Conservation (phyloP, 35 echinoderm and acorn worm genomes). For the Apostichopus parvimensis region DNA sequence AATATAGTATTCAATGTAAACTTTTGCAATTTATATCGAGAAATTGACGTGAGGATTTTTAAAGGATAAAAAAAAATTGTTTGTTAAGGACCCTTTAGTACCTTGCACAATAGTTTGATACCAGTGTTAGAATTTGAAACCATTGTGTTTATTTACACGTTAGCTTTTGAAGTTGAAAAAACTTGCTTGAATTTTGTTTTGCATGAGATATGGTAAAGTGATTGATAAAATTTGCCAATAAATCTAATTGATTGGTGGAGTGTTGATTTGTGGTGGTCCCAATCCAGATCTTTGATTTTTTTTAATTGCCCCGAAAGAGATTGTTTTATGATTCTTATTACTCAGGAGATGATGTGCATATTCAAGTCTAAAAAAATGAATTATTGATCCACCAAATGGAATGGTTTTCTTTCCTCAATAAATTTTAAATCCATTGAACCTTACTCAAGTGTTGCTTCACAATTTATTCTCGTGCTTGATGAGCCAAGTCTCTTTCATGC, state of each 20-base stretch:
- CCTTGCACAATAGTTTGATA: slow-evolving; percentile 5
- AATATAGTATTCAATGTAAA: no score
- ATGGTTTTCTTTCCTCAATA: slow-evolving; percentile 11
- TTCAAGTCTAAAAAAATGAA: slow-evolving; percentile 1
- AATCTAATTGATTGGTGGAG: not conserved
- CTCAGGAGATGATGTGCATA: slow-evolving; percentile 38
- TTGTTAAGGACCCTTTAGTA: not conserved
- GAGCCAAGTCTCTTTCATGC: no score
- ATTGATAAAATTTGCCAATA: no score
- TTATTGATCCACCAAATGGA: not conserved
- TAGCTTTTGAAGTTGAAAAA: no score
- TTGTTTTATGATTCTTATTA: not conserved
- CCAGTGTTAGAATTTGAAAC: not conserved
- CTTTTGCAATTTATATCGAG: no score
- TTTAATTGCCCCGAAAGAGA: not conserved
- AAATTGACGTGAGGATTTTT: no score
- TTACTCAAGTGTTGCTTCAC: not conserved
- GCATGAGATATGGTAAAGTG: no score
- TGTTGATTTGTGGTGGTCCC: not conserved
- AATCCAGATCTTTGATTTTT: not conserved
- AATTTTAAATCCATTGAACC: not conserved
- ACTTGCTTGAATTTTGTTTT: no score
- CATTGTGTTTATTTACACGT: not conserved
- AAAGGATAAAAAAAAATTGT: not conserved
- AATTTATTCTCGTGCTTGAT: no score